Evolutionary conservation across 2,797 vertebrate species (phyloP), one percentile per base, ranked within the genome.

Genomic region (Protonibea diacanthus): DNA sequence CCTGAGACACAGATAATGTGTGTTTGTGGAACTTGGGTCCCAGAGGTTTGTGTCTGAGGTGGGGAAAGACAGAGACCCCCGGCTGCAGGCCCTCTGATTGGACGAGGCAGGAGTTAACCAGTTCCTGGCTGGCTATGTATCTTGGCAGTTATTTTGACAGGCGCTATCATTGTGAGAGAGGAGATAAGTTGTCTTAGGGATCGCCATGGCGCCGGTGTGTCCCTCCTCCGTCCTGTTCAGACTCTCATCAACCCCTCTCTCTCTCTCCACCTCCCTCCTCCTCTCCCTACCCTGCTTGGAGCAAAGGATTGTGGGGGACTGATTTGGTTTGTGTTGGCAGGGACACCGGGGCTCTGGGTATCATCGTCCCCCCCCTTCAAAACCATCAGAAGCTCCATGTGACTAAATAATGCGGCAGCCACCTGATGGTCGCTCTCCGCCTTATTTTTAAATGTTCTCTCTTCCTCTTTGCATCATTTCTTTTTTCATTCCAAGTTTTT

Each of bases 101-200:
- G 91, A 77, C 74, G 2, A 17, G 21, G n/a, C 71, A 55, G 60
- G 71, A 88, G 91, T 94, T 95, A 94, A 95, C 94, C 91, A 93
- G 93, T 95, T 94, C 93, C 91, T 95, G 86, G 78, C 91, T 86
- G 84, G 70, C 90, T 93, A 87, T 94, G 94, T 95, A 91, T 95
- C 94, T 95, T 94, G 92, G 92, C 94, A 92, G 91, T 93, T 95
- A 95, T 95, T 96, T 95, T 95, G 95, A 95, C 95, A 95, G 92
- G 91, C 86, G 84, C 91, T 95, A 96, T 96, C 95, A 92, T 90
- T 89, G 91, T 84, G 86, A 89, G 88, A 91, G 82, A 82, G 78
- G 80, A 95, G 95, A 96, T 96, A 95, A 96, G 94, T 93, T 92
- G 94, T 94, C 93, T 93, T 86, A 88, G 92, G 91, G 93, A 95